Evolutionary conservation across 2,888 invertebrate species (phyloP).

Genomic region (Protonemura montana): DNA sequence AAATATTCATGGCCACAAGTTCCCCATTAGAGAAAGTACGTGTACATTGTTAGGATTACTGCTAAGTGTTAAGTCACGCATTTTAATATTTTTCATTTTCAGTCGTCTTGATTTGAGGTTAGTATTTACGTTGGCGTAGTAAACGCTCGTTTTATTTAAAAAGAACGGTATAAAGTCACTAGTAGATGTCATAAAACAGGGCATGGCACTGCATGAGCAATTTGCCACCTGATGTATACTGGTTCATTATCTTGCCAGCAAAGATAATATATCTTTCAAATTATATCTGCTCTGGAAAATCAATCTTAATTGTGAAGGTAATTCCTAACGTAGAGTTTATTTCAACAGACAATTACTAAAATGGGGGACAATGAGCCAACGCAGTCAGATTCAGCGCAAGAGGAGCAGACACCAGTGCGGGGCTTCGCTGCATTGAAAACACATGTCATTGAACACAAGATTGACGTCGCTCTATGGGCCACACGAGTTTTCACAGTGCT

Average conservation of each 20-base stretch:
- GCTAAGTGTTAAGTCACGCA: conserved; percentile 12
- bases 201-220: background rate
- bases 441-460: conserved; percentile 81
- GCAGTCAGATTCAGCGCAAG: background rate
- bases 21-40: conserved; percentile 20
- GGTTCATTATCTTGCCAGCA: background rate
- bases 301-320: background rate
- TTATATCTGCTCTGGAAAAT: too few species aligned
- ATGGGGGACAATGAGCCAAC: background rate
- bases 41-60: background rate
- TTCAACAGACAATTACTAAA: background rate
- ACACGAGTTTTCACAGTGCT: conserved; percentile 84
- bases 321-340: background rate
- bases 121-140: background rate
- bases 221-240: background rate
- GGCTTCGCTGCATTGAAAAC: conserved; percentile 72
- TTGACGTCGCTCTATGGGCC: conserved; percentile 87
- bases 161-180: conserved; percentile 18
- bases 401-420: conserved; percentile 55
- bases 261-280: background rate
- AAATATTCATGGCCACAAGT: conserved; percentile 17
- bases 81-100: background rate
- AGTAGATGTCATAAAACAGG: conserved; percentile 8
- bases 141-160: background rate
- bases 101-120: background rate